A percentile compares a stretch with the other conserved stretches of the same genome.
Evolutionary conservation across 2,888 invertebrate species (phyloP).

Genomic region (Quadroppia sp.): DNA sequence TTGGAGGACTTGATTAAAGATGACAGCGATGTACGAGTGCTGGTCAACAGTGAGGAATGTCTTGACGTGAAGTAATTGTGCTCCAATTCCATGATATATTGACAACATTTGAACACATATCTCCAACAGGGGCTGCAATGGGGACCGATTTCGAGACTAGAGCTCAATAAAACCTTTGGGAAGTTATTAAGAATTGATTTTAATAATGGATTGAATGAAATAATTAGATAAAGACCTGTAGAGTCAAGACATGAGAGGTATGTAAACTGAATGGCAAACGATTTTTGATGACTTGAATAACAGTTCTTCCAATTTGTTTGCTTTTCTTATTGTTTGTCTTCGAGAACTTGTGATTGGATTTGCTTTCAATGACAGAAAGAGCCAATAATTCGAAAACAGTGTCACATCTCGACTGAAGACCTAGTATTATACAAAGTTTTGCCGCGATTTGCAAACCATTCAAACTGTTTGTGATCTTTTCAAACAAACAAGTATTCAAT

Average conservation of each 20-base stretch:
- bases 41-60: slow-evolving; percentile 36
- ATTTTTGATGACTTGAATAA: not conserved
- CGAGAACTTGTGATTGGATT: not conserved
- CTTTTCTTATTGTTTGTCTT: not conserved
- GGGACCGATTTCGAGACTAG: slow-evolving; percentile 83
- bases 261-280: slow-evolving; percentile 60
- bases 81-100: slow-evolving; percentile 85
- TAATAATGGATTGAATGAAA: not conserved
- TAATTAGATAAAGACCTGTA: slow-evolving; percentile 62
- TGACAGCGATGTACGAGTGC: slow-evolving; percentile 20
- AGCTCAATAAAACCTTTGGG: slow-evolving; percentile 69
- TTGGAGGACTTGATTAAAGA: slow-evolving; percentile 21
- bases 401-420: slow-evolving; percentile 83
- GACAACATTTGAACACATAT: slow-evolving; percentile 87
- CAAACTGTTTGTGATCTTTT: slow-evolving; percentile 62
- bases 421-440: slow-evolving; percentile 76
- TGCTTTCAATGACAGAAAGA: not conserved
- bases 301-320: slow-evolving; percentile 9
- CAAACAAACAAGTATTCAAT: not conserved
- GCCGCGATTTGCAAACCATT: slow-evolving; percentile 89
- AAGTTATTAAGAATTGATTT: not conserved
- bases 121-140: slow-evolving; percentile 93
- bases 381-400: slow-evolving; percentile 64
- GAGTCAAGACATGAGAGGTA: slow-evolving; percentile 82
- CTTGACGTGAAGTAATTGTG: slow-evolving; percentile 55